These are phyloP conservation scores for Ciconia nigra DNA, from an alignment of 2,797 vertebrate species.

Conservation along the genomic window DNA sequence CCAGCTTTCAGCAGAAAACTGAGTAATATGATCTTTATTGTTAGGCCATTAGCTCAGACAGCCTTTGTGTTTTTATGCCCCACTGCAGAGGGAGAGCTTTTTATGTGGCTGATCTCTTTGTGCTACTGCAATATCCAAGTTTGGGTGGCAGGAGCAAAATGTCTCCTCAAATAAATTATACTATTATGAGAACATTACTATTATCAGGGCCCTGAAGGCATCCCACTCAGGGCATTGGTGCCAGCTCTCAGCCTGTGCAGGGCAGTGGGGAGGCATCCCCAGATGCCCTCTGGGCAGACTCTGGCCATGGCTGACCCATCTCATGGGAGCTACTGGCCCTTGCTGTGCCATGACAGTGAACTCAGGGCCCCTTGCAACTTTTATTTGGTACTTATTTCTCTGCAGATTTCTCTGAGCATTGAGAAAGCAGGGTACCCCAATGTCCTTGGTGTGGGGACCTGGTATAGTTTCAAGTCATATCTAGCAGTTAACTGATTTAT, in stretches of 20 bases:
- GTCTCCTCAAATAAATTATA: not conserved
- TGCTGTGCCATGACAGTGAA: rapidly evolving
- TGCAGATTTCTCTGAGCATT: not conserved
- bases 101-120: not conserved
- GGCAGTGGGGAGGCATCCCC: not conserved
- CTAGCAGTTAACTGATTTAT: not conserved
- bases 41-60: not conserved
- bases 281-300: not conserved
- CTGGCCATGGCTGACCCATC: not conserved
- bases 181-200: not conserved
- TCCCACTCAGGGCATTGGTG: not conserved
- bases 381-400: not conserved
- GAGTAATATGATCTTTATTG: not conserved
- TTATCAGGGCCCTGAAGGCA: not conserved
- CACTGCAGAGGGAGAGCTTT: not conserved
- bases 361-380: not conserved
- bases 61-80: not conserved
- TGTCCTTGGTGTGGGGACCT: not conserved
- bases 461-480: not conserved
- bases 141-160: not conserved
- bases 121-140: not conserved
- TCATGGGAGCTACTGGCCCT: not conserved
- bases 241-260: not conserved
- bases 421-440: not conserved
- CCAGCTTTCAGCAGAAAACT: not conserved